Evolutionary conservation across 2,888 invertebrate species (phyloP).

Genomic region (Venustoraphidia nigricollis): DNA sequence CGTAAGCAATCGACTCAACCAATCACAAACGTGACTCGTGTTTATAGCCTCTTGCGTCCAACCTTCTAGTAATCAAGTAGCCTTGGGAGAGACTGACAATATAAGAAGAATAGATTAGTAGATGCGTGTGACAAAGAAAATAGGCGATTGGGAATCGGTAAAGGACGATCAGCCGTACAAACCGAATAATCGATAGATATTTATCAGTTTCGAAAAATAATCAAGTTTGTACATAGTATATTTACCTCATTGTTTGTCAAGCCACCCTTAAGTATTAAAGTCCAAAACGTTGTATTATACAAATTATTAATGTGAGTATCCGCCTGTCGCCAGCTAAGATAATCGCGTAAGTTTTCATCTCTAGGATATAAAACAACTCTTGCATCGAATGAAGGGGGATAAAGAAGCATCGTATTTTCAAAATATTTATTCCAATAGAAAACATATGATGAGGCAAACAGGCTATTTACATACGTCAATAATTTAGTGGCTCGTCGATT

Average conservation of each 20-base stretch:
- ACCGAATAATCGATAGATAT: background rate
- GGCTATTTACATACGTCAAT: constrained; percentile 70
- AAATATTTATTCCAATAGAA: constrained; percentile 78
- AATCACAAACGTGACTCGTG: too few species aligned
- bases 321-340: constrained; percentile 84
- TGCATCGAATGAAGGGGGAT: constrained; percentile 91
- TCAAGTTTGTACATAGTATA: background rate
- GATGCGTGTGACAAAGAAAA: too few species aligned
- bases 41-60: too few species aligned
- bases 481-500: constrained; percentile 75
- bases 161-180: background rate
- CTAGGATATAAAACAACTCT: constrained; percentile 78
- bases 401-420: constrained; percentile 44
- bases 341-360: constrained; percentile 73
- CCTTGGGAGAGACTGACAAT: too few species aligned
- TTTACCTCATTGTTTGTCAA: constrained; percentile 53
- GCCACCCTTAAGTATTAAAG: constrained; percentile 60
- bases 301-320: constrained; percentile 95
- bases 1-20: too few species aligned
- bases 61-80: too few species aligned
- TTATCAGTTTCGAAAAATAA: background rate
- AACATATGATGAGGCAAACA: constrained; percentile 80
- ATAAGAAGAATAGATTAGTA: too few species aligned
- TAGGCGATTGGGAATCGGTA: too few species aligned
- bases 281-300: constrained; percentile 95